These are phyloP conservation scores for Syngnathus scovelli DNA, from an alignment of 2,113 vertebrate species.

Conservation along the genomic window DNA sequence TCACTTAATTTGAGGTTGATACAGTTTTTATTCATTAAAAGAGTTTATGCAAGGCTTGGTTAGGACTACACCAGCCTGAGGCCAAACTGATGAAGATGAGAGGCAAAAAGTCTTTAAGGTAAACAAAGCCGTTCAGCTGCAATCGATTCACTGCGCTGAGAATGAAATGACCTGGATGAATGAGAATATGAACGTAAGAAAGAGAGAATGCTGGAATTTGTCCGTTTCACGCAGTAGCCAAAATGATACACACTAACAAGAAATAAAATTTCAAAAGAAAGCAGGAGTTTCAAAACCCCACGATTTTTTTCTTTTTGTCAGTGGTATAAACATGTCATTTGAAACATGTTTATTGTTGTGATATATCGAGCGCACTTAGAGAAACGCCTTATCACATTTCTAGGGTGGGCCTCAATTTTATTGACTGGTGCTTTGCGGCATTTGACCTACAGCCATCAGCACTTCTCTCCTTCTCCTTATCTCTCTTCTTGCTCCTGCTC, in stretches of 20 bases:
- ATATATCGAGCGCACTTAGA: slow-evolving; percentile 46
- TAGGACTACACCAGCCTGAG: too few species aligned
- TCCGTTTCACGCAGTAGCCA: neutral
- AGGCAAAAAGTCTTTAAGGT: too few species aligned
- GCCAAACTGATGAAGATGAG: too few species aligned
- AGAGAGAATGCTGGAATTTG: neutral
- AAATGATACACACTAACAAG: neutral
- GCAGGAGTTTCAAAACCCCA: slow-evolving; percentile 6
- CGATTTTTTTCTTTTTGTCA: slow-evolving; percentile 32
- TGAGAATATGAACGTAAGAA: too few species aligned
- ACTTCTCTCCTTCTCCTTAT: slow-evolving; percentile 51
- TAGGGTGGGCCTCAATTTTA: slow-evolving; percentile 55
- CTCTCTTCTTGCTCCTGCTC: slow-evolving; percentile 38
- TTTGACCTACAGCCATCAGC: slow-evolving; percentile 59
- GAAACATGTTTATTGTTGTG: slow-evolving; percentile 33
- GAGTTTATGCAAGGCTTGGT: neutral
- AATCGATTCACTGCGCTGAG: too few species aligned
- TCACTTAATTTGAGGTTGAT: neutral
- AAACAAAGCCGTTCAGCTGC: too few species aligned
- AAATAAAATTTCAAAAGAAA: neutral
- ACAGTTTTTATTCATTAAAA: neutral
- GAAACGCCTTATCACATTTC: slow-evolving; percentile 52
- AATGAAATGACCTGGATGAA: too few species aligned
- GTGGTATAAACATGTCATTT: slow-evolving; percentile 37
- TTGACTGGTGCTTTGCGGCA: slow-evolving; percentile 60